Base-by-base conservation (phyloP, 2,888 invertebrate genomes). In the Cremastobaeus sp. region DNA sequence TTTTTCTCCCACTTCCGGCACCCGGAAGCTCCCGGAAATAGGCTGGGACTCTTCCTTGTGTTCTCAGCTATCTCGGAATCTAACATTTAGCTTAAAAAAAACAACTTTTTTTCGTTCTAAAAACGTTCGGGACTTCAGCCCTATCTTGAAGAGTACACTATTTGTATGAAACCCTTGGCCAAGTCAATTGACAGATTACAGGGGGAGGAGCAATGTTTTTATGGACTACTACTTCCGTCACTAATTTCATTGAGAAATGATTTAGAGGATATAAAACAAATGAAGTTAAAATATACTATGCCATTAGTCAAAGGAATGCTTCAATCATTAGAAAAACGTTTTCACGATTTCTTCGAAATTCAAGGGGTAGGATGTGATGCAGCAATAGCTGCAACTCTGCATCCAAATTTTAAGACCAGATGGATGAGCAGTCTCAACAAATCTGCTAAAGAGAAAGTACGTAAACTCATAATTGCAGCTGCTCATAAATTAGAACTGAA, bases 131-230 rank as follows among this genome's bases (percentile, higher is more conserved):
- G n/a, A n/a, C n/a, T n/a, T n/a, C n/a, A n/a, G n/a, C n/a, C n/a
- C n/a, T 65, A 65, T 15, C 17, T 54, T 4, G 35, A 65, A 32
- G 65, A 65, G 18, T 65, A 65, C 12, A 20, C 45, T 15, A 17
- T 1, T n/a, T 54, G 52, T 55, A 65, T 45, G 45, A 11, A n/a
- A 9, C 65, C 65, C 14, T 6, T 54, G 0, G 43, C 65, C 4
- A 9, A 14, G 15, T 12, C 54, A 5, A 21, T 54, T 14, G 45
- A 65, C 17, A 43, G 3, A 8, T 32, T 65, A 3, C 54, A 65
- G 35, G 45, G 55, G 1, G 65, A 65, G 47, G 43, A 43, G 25
- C 3, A 43, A 8, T 34, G 41, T 21, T 65, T 18, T 34, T 54
- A 65, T 18, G 65, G 65, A 1, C 6, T 45, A n/a, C 14, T 54